Base-by-base conservation (phyloP, 2,888 invertebrate genomes). In the Thereva nobilitata region DNA sequence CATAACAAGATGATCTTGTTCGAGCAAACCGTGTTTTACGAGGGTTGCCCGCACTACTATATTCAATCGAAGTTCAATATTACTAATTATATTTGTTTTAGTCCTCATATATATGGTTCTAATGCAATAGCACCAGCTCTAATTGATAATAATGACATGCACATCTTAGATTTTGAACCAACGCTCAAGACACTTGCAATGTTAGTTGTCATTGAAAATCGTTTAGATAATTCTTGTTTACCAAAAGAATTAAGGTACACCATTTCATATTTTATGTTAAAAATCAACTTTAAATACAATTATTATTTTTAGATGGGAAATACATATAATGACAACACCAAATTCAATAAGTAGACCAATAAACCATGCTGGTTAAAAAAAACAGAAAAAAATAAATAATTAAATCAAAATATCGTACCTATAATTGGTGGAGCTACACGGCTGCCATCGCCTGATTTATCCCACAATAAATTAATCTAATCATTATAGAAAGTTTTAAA, bases 91-190 rank as follows among this genome's bases (percentile, higher is more conserved):
- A 23, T 23, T 23, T 23, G 1, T 23, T 23, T 23, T 42, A 71
- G 67, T 57, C 66, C 61, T 1, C 55, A 63, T 40, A 55, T 64
- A 40, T 59, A 63, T 44, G 55, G 34, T 9, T 34, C 63, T 41
- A 50, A 50, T 38, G n/a, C 34, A 41, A 34, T 10, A 0, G 23
- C 50, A 34, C 61, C 71, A 52, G 64, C 68, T 49, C 69, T 94
- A 35, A 85, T 89, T 72, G 94, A 94, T 77, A 91, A 92, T 75
- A 89, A 90, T 78, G 95, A 95, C 78, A 85, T 93, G 71, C 88
- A 91, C 78, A 85, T 95, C 9, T 81, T 95, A 68, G 93, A 95
- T 79, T 90, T 92, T 80, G 83, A 84, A 68, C 91, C 92, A 1
- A 85, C 87, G 4, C 82, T 93, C 49, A 90, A 88, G 77, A 91